Evolutionary conservation across 2,113 vertebrate species (phyloP).

Genomic region (Pica pica): DNA sequence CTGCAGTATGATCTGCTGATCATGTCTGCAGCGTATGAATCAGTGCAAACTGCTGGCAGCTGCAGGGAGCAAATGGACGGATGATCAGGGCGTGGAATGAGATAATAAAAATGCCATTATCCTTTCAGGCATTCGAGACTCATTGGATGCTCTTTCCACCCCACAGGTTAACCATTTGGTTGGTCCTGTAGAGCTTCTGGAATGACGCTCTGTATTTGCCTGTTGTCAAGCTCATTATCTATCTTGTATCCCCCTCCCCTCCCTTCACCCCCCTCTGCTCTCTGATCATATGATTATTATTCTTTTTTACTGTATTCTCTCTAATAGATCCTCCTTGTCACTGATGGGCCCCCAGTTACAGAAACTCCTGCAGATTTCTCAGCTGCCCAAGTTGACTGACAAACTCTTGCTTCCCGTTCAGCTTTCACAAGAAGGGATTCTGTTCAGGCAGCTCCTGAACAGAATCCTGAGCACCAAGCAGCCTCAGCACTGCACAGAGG

Average conservation of each 20-base stretch:
- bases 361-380: conserved; percentile 16
- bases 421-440: background rate
- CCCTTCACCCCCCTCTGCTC: background rate
- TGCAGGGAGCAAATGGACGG: conserved; percentile 44
- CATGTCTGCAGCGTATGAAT: conserved; percentile 70
- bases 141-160: conserved; percentile 64
- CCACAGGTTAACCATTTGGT: conserved; percentile 71
- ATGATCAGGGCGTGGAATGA: conserved; percentile 63
- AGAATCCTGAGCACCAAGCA: background rate
- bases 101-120: conserved; percentile 64
- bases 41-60: conserved; percentile 40
- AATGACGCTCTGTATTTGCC: conserved; percentile 50
- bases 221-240: conserved; percentile 61
- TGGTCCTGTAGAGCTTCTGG: conserved; percentile 6
- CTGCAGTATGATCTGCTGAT: conserved; percentile 72
- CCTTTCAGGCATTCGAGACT: conserved; percentile 39
- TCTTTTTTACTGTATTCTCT: conserved; percentile 75
- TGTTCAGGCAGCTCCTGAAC: background rate
- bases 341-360: background rate
- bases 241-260: conserved; percentile 45
- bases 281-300: conserved; percentile 55
- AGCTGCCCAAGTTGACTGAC: background rate
- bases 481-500: background rate
- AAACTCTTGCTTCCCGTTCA: background rate
- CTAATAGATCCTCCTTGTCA: conserved; percentile 70